A percentile compares a stretch with the other conserved stretches of the same genome.
phyloP scores from a whole-genome alignment of 2,113 vertebrate species.

The Atractosteus spatula region DNA sequence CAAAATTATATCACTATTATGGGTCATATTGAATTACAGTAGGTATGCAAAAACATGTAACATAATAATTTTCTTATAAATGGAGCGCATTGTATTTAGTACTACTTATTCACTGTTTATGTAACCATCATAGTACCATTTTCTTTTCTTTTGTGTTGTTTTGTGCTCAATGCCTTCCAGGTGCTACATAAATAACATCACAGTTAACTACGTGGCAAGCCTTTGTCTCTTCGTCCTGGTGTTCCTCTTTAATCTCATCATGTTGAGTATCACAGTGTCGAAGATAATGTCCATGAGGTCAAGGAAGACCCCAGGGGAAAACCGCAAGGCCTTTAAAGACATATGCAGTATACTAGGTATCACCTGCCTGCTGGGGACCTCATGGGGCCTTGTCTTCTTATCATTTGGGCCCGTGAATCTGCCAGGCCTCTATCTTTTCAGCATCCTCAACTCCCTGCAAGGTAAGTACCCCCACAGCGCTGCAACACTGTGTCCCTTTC shows the following conservation, averaged over 20 bases:
- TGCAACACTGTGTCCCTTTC: too few species aligned
- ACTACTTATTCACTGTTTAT: too few species aligned
- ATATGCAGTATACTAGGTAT: conserved; percentile 39
- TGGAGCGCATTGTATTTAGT: too few species aligned
- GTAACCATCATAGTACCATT: too few species aligned
- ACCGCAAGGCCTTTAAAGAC: conserved; percentile 16
- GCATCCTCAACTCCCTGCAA: conserved; percentile 51
- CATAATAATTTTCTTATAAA: too few species aligned
- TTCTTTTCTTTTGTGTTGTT: too few species aligned
- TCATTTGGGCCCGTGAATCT: conserved; percentile 31
- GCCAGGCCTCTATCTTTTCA: conserved; percentile 44
- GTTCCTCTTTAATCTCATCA: background rate
- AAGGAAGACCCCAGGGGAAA: background rate
- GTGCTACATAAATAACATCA: conserved; percentile 12
- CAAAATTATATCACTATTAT: too few species aligned
- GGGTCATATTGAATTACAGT: too few species aligned
- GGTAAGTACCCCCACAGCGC: conserved; percentile 24
- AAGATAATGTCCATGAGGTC: background rate
- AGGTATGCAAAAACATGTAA: too few species aligned
- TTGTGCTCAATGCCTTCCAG: background rate
- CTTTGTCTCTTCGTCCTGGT: background rate
- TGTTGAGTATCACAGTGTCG: background rate
- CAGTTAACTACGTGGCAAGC: background rate
- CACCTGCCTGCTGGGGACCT: conserved; percentile 42
- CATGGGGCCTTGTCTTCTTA: conserved; percentile 49